Evolutionary conservation across 1,140 invertebrate genomes (phyloP), one percentile per base, ranked within the genome.

Genomic region (Drosophila carrolli): DNA sequence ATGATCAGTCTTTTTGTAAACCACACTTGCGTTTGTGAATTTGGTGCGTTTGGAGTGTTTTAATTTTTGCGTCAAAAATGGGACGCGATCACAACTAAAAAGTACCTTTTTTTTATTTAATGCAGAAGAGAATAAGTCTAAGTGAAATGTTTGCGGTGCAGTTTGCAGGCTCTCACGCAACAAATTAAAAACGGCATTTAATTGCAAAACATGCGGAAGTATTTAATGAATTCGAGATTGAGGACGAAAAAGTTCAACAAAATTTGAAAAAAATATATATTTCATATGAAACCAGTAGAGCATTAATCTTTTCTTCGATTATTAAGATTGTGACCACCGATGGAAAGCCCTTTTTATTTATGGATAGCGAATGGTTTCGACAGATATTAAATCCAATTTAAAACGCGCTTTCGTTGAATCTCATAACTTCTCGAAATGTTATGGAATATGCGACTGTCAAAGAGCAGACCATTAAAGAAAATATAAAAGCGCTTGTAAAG

Each of bases 401-500:
- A 32, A 37, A 47, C n/a, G 56, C 44, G 10, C 56, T 59, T 41
- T 55, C 19, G 35, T 38, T 54, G 14, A 47, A 37, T 58, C 11
- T 13, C 11, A 57, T 57, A 63, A 65, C 35, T 44, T 57, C 35
- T 37, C 35, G 32, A 32, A 56, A 61, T 50, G 35, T 41, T 13
- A 51, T 41, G 37, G 27, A 61, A 16, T 51, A 43, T 53, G 59
- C 35, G 41, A 48, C 32, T 46, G 40, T 38, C n/a, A 65, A 56
- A 40, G 23, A 48, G 53, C 43, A 57, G n/a, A 27, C 8, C 19
- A 55, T 63, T 46, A 38, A 63, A 38, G 29, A 35, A 35, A 55
- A 46, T 54, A 63, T 63, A 43, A 57, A 23, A 48, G 37, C 54
- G 35, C 53, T 65, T 14, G 43, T 40, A 38, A 65, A 57, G 43